A percentile compares a stretch with the other conserved stretches of the same genome.
Evolutionary conservation across 2,797 vertebrate genomes (phyloP).

Genomic region (Enteromius treurensis): DNA sequence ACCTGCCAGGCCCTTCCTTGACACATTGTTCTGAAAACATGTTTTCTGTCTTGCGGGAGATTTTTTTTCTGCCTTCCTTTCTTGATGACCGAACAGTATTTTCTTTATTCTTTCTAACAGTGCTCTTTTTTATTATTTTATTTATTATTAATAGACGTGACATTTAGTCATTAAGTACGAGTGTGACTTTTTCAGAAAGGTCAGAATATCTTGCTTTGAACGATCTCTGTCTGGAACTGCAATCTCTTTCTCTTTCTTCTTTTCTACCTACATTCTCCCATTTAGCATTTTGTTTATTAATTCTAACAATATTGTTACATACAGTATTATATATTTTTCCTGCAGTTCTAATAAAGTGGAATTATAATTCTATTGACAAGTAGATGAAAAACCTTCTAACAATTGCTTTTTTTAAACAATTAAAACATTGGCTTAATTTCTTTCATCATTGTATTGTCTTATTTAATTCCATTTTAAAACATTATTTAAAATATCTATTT

Average conservation of each 20-base stretch:
- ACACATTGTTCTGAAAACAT: constrained; percentile 11
- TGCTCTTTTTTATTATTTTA: neutral
- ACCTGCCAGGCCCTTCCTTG: neutral
- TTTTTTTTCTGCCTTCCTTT: neutral
- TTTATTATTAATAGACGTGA: neutral
- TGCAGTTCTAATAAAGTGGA: neutral
- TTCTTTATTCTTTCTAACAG: neutral
- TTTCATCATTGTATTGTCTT: neutral
- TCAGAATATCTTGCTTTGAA: neutral
- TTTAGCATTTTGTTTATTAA: neutral
- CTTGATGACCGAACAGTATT: neutral
- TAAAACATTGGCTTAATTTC: too few relatives aligned
- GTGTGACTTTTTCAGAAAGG: neutral
- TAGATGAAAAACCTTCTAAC: neutral
- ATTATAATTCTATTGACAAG: neutral
- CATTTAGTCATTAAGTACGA: neutral
- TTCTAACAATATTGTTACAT: neutral
- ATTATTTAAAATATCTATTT: neutral
- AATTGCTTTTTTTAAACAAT: neutral
- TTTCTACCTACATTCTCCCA: neutral
- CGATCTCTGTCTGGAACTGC: neutral
- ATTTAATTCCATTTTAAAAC: neutral
- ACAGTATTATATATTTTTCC: neutral
- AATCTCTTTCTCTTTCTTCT: neutral
- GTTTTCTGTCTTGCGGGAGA: neutral